Conservation (phyloP, 1,140 invertebrate species). For the Sogatella furcifera region DNA sequence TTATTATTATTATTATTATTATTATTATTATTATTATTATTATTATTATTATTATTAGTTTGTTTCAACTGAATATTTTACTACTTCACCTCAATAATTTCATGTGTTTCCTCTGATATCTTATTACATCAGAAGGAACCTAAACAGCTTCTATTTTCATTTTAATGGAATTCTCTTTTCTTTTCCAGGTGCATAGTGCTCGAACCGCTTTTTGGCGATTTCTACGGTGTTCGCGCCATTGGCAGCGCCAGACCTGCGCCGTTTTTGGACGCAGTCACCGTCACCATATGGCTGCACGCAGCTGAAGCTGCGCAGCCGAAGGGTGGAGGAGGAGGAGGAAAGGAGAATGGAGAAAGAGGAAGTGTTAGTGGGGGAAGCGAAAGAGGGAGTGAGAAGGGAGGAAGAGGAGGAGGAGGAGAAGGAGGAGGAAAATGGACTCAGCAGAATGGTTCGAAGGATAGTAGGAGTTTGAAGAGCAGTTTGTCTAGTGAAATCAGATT, state of each 20-base stretch:
- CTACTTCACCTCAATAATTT: no score
- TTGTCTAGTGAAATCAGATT: neutral
- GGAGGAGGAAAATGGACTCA: neutral
- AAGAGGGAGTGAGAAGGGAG: no score
- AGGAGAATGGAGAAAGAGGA: neutral
- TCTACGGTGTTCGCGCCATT: slow-evolving; percentile 65
- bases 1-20: no score
- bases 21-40: no score
- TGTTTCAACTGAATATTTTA: no score
- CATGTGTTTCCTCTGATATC: no score
- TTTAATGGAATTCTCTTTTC: neutral
- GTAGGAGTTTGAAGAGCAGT: neutral
- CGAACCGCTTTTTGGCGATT: slow-evolving; percentile 89
- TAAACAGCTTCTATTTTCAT: no score
- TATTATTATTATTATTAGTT: no score
- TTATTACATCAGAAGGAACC: no score
- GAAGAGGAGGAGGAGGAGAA: neutral
- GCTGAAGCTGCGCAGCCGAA: slow-evolving; percentile 11
- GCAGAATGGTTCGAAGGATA: neutral
- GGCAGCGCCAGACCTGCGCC: slow-evolving; percentile 63
- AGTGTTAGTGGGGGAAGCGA: no score
- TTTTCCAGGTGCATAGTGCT: slow-evolving; percentile 51
- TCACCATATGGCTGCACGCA: slow-evolving; percentile 65
- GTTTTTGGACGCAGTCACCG: slow-evolving; percentile 80
- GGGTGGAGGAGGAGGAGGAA: neutral